A percentile compares a stretch with the other conserved stretches of the same genome.
These are phyloP conservation scores for Mus spretus DNA, from an alignment of 2,797 vertebrate species.

Conservation along the genomic window DNA sequence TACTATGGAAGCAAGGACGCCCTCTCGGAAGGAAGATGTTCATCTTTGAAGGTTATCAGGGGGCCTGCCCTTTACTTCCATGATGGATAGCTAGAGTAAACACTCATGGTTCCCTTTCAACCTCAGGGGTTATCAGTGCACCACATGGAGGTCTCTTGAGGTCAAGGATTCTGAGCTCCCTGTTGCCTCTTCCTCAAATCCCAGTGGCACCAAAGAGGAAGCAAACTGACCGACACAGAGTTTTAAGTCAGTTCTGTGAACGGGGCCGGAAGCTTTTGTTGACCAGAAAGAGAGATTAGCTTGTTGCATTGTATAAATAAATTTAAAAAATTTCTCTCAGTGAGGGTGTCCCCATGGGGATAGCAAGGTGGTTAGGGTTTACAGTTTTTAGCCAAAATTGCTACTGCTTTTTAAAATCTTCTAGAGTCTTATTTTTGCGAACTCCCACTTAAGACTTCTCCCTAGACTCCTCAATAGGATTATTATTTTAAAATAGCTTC, in stretches of 20 bases:
- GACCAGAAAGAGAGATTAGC: slow-evolving; percentile 75
- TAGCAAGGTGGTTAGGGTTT: slow-evolving; percentile 60
- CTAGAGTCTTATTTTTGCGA: slow-evolving; percentile 54
- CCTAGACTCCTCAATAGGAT: slow-evolving; percentile 14
- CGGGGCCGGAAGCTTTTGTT: slow-evolving; percentile 69
- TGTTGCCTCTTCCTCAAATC: background rate
- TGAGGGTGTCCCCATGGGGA: background rate
- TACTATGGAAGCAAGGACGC: slow-evolving; percentile 18
- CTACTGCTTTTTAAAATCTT: slow-evolving; percentile 54
- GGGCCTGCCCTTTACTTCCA: slow-evolving; percentile 33
- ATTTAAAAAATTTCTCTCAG: slow-evolving; percentile 75
- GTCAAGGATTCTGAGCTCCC: background rate
- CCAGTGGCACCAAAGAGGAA: slow-evolving; percentile 73
- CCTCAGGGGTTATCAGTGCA: slow-evolving; percentile 53
- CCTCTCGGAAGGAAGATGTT: background rate
- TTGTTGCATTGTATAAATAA: slow-evolving; percentile 75
- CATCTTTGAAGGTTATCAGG: slow-evolving; percentile 49
- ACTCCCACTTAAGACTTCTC: slow-evolving; percentile 44
- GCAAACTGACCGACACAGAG: slow-evolving; percentile 3
- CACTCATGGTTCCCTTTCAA: background rate
- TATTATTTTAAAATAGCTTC: slow-evolving; percentile 59
- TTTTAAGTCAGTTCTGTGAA: slow-evolving; percentile 73
- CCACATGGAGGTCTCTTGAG: background rate
- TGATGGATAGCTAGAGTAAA: background rate
- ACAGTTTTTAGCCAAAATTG: slow-evolving; percentile 6